Percentiles rank a stretch among this genome's conserved stretches.
These are phyloP conservation scores for Labrus mixtus DNA, from an alignment of 2,113 vertebrate species.

Conservation along the genomic window DNA sequence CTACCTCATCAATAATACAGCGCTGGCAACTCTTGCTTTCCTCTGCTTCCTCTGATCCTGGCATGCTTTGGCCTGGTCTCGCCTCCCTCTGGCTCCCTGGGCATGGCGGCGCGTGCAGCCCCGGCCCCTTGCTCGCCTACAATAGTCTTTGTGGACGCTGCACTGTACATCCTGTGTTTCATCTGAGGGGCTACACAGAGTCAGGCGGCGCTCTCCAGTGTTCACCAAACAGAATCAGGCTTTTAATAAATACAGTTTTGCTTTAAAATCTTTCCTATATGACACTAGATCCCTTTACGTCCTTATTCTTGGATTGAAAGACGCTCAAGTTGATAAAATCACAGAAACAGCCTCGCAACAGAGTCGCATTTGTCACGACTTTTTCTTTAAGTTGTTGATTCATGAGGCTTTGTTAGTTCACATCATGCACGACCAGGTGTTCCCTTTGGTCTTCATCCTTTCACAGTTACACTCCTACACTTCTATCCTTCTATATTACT, in stretches of 20 bases:
- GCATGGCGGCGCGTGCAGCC: conserved; percentile 71
- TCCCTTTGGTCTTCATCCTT: background rate
- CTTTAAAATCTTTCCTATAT: conserved; percentile 1
- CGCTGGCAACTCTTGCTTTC: conserved; percentile 71
- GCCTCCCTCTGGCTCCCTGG: conserved; percentile 70
- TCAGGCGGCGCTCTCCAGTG: conserved; percentile 38
- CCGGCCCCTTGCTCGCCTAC: conserved; percentile 54
- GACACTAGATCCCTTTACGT: background rate
- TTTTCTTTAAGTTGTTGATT: background rate
- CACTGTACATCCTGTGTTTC: conserved; percentile 50
- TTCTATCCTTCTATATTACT: background rate
- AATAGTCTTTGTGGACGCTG: conserved; percentile 57
- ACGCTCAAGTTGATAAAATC: background rate
- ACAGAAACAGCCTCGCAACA: background rate
- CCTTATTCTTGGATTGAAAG: background rate
- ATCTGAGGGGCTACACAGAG: conserved; percentile 68
- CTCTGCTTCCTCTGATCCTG: conserved; percentile 76
- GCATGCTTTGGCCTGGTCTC: conserved; percentile 73
- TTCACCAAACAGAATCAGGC: conserved; percentile 52
- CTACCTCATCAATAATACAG: conserved; percentile 76
- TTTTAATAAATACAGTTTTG: conserved; percentile 14
- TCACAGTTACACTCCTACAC: background rate
- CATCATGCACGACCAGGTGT: background rate
- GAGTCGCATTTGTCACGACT: background rate
- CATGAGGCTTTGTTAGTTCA: background rate